phyloP scores from a whole-genome alignment of 2,888 invertebrate species.

The Chrysomela aeneicollis region DNA sequence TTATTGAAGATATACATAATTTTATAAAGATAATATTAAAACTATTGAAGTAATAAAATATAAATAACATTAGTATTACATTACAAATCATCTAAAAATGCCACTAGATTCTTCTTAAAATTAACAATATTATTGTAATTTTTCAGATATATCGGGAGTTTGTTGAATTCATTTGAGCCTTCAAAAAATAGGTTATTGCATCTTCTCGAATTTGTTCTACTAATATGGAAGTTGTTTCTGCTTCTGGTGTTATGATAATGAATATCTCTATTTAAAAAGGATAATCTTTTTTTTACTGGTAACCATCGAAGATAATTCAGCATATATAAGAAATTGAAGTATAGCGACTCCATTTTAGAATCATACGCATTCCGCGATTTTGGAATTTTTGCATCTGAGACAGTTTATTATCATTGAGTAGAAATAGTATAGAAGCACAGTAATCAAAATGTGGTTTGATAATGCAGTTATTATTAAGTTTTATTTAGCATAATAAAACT shows the following conservation, averaged over 20 bases:
- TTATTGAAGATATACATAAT: not conserved
- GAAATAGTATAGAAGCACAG: too few species aligned
- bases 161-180: not conserved
- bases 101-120: not conserved
- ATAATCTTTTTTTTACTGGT: not conserved
- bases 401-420: too few species aligned
- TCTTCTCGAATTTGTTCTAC: too few species aligned
- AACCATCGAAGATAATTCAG: not conserved
- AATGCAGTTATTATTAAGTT: too few species aligned
- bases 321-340: too few species aligned
- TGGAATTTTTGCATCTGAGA: too few species aligned
- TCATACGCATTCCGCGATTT: too few species aligned
- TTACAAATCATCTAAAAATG: not conserved
- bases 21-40: not conserved
- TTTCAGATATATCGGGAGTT: not conserved
- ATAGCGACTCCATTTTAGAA: too few species aligned
- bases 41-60: not conserved
- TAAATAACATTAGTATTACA: not conserved
- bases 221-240: too few species aligned
- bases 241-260: not conserved
- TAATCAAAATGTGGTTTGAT: too few species aligned
- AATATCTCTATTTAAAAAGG: not conserved
- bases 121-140: not conserved
- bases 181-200: not conserved
- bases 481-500: too few species aligned